Evolutionary conservation across 2,888 invertebrate genomes (phyloP), one percentile per base, ranked within the genome.

Genomic region (Aphidoletes aphidimyza): DNA sequence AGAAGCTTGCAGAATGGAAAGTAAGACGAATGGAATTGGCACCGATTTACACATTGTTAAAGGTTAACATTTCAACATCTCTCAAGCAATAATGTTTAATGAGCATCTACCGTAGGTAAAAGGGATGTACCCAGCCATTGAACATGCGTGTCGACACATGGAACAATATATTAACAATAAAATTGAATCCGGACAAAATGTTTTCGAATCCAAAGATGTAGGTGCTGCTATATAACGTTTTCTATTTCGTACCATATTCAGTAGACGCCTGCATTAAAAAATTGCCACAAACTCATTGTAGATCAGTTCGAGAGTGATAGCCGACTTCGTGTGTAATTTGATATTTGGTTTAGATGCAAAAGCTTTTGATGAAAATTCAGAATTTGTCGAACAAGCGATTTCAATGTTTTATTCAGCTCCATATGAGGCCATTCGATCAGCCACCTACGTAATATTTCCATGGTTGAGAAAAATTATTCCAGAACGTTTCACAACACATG

Each of bases 151-250:
- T 17, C 30, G 34, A 3, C 39, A 42, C 5, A 2, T 83, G 30
- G 47, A 45, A 19, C 30, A 42, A 17, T 83, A 83, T 45, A 45
- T 83, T 45, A 47, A 30, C 30, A 11, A 37, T 6, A 17, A 45
- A 17, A 39, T 83, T 42, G 83, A 83, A 47, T 83, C 83, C 8
- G 39, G 39, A 8, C 45, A 83, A 83, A 26, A 2, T 26, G 19
- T 83, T 5, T n/a, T 83, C 1, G 22, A 45, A 14, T 83, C 83
- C 1, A 83, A 47, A 83, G 42, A 83, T 45, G 47, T 84, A 84
- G 34, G 84, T 47, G 42, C 42, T 42, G 42, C 42, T 42, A 42
- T 42, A 42, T 42, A 9, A n/a, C n/a, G n/a, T n/a, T n/a, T n/a
- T n/a, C n/a, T n/a, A n/a, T n/a, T n/a, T n/a, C n/a, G n/a, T n/a